phyloP scores from a whole-genome alignment of 2,113 vertebrate genomes.

The Phrynosoma platyrhinos region DNA sequence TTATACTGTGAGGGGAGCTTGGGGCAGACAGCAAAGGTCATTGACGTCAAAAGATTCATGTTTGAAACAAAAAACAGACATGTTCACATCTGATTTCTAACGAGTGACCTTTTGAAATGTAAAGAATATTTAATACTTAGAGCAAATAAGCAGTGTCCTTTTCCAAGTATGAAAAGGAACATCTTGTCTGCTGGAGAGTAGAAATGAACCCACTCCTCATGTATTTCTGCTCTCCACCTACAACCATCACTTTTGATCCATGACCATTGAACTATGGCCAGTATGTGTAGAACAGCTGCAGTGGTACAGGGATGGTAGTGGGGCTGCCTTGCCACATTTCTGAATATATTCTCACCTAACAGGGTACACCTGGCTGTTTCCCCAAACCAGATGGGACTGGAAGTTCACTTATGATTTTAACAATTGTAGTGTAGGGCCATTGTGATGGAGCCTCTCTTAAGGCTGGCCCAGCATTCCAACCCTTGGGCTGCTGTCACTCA shows the following conservation, averaged over 20 bases:
- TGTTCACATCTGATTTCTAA: background rate
- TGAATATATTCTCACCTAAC: too few relatives aligned
- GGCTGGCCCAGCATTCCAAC: too few relatives aligned
- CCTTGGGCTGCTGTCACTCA: too few relatives aligned
- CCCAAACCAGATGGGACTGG: too few relatives aligned
- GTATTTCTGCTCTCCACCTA: too few relatives aligned
- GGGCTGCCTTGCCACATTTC: too few relatives aligned
- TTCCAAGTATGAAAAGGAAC: background rate
- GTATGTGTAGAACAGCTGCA: background rate
- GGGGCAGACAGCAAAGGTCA: constrained; percentile 36
- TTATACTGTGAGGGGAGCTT: constrained; percentile 9
- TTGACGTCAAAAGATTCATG: constrained; percentile 1
- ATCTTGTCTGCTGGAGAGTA: background rate
- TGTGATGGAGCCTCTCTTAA: too few relatives aligned
- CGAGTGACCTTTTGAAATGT: constrained; percentile 7
- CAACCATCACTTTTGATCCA: background rate
- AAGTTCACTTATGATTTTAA: too few relatives aligned
- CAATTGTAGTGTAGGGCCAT: too few relatives aligned
- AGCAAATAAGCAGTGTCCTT: background rate
- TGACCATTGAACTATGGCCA: background rate
- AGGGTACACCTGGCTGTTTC: too few relatives aligned
- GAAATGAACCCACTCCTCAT: background rate
- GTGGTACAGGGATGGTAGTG: too few relatives aligned
- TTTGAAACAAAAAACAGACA: background rate
- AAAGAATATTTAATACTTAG: background rate